Percentiles rank a stretch among this genome's conserved stretches.
These are phyloP conservation scores for Enteromius mattozi DNA, from an alignment of 2,797 vertebrate genomes.

Conservation along the genomic window DNA sequence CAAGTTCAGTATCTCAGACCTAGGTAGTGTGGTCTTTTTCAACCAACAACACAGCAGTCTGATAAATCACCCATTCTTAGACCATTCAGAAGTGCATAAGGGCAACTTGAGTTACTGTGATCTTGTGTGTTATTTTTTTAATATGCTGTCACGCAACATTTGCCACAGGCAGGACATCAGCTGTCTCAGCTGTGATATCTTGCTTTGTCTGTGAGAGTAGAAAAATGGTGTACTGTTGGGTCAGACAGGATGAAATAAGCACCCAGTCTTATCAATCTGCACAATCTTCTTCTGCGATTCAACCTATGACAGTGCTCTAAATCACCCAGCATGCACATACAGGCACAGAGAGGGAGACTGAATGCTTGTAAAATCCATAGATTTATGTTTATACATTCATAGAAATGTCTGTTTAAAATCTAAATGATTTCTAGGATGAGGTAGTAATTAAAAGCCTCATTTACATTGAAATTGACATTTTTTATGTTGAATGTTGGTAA, in stretches of 20 bases:
- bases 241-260: slow-evolving; percentile 54
- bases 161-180: slow-evolving; percentile 25
- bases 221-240: not conserved
- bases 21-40: not conserved
- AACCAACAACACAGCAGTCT: not conserved
- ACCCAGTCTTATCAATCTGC: slow-evolving; percentile 47
- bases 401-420: slow-evolving; percentile 16
- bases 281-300: slow-evolving; percentile 41
- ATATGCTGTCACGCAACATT: slow-evolving; percentile 22
- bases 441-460: not conserved
- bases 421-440: not conserved
- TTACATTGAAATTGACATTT: not conserved
- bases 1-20: no score
- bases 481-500: not conserved
- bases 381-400: slow-evolving; percentile 22
- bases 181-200: slow-evolving; percentile 21
- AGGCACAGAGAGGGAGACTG: not conserved
- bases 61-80: not conserved
- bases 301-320: slow-evolving; percentile 45
- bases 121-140: slow-evolving; percentile 15
- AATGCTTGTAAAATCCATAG: slow-evolving; percentile 15
- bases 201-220: slow-evolving; percentile 16
- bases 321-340: slow-evolving; percentile 28
- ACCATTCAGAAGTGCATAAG: not conserved
- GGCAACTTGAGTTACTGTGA: not conserved